phyloP scores from a whole-genome alignment of 2,888 invertebrate species.

The Limnephilus auricula region DNA sequence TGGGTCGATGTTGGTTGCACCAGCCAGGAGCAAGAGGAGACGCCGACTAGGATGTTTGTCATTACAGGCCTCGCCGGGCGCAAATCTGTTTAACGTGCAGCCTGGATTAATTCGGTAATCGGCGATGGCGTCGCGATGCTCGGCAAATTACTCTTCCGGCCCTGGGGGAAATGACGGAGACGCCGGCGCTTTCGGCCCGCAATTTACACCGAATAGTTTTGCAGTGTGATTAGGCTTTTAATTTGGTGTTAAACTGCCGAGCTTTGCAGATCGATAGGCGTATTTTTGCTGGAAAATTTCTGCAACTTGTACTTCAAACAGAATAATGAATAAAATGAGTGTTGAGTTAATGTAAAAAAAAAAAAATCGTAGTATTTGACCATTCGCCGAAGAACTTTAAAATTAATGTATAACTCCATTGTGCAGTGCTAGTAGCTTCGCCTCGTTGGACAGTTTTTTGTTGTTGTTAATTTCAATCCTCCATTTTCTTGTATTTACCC shows the following conservation, averaged over 20 bases:
- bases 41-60: constrained; percentile 18
- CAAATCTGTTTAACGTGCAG: constrained; percentile 53
- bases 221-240: not conserved
- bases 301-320: not conserved
- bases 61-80: constrained; percentile 47
- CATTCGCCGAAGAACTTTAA: no score
- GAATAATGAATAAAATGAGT: no score
- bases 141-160: constrained; percentile 62
- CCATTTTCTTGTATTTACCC: no score
- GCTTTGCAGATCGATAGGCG: not conserved
- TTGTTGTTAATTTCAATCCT: no score
- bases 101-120: constrained; percentile 55
- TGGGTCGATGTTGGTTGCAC: not conserved
- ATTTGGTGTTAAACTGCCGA: not conserved
- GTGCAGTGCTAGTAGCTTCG: no score
- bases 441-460: no score
- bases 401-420: no score
- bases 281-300: not conserved
- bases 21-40: not conserved
- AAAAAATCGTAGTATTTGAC: no score
- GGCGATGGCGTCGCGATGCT: constrained; percentile 58
- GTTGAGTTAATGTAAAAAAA: no score
- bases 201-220: constrained; percentile 11
- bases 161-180: constrained; percentile 42
- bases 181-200: not conserved